Evolutionary conservation across 2,888 invertebrate species (phyloP).

Genomic region (Meiosimyza decipiens): DNA sequence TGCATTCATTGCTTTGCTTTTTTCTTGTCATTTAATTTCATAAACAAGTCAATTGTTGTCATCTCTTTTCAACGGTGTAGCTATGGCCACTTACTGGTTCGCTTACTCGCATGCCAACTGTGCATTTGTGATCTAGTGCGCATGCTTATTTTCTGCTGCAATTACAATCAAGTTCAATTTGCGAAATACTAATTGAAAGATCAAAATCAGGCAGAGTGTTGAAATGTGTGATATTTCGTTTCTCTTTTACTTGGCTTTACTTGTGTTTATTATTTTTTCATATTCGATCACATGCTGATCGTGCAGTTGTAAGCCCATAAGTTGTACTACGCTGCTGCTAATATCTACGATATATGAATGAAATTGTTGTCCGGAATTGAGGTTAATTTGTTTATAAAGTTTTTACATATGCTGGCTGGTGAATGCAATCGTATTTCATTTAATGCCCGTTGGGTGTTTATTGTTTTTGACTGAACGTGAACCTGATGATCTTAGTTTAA

Average conservation of each 20-base stretch:
- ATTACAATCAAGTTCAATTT: constrained; percentile 41
- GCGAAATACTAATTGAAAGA: constrained; percentile 60
- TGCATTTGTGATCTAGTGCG: background rate
- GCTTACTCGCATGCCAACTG: background rate
- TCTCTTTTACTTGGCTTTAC: background rate
- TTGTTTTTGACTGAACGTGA: too few relatives aligned
- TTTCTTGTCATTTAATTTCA: background rate
- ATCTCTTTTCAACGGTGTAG: background rate
- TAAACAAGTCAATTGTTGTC: constrained; percentile 23
- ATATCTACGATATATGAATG: background rate
- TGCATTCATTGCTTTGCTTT: constrained; percentile 11
- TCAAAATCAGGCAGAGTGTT: constrained; percentile 52
- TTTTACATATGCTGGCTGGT: too few relatives aligned
- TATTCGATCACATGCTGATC: background rate
- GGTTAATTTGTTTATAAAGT: constrained; percentile 31
- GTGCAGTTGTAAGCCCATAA: background rate
- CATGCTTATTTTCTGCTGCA: constrained; percentile 12
- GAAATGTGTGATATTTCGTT: background rate
- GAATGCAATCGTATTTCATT: background rate
- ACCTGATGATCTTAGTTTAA: too few relatives aligned
- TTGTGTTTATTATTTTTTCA: background rate
- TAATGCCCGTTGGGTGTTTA: background rate
- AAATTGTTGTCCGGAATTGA: constrained; percentile 7
- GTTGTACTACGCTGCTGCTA: too few relatives aligned
- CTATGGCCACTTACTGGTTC: background rate